A percentile compares a stretch with the other conserved stretches of the same genome.
Conservation (phyloP, 2,113 vertebrate genomes). For the Mus musculus region DNA sequence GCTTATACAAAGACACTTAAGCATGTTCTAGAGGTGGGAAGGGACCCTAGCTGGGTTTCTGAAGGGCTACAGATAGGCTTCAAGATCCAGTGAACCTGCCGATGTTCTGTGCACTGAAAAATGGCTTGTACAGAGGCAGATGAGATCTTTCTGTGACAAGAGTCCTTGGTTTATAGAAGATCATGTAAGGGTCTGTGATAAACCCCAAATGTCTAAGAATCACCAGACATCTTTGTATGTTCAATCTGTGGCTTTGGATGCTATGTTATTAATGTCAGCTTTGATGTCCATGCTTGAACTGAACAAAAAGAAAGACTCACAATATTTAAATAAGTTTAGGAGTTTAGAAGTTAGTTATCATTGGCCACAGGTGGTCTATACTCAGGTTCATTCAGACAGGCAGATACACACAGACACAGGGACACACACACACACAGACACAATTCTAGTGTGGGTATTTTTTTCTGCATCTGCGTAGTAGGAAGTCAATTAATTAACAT, state of each 20-base stretch:
- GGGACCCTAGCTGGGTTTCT: background rate
- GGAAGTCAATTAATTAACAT: constrained; percentile 23
- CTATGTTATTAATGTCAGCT: background rate
- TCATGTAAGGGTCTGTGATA: background rate
- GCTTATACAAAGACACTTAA: background rate
- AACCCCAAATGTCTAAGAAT: background rate
- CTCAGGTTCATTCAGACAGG: background rate
- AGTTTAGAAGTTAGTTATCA: background rate
- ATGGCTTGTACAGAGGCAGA: background rate
- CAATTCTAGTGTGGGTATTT: background rate
- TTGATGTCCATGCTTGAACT: background rate
- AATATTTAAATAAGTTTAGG: background rate
- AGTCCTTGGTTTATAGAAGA: background rate
- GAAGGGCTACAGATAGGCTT: background rate
- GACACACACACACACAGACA: background rate
- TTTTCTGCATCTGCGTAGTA: background rate
- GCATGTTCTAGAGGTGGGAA: background rate
- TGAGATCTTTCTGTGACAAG: background rate
- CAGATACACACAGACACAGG: background rate
- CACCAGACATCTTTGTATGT: background rate
- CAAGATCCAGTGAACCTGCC: background rate
- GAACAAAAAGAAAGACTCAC: background rate
- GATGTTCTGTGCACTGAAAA: constrained; percentile 20
- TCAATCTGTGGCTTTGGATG: background rate
- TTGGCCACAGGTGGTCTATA: background rate